phyloP scores from a whole-genome alignment of 1,140 invertebrate species.

The Tachypleus tridentatus region DNA sequence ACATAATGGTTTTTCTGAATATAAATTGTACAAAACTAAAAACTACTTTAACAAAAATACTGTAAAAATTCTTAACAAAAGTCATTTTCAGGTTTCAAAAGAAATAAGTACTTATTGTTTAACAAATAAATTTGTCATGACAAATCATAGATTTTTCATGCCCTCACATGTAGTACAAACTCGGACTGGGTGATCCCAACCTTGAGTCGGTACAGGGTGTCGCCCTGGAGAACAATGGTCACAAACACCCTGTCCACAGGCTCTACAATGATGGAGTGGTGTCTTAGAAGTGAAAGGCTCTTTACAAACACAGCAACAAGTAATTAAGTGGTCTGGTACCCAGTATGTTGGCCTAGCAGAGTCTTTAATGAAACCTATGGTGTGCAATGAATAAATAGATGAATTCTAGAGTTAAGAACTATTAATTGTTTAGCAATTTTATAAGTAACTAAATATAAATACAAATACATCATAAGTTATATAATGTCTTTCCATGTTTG shows the following conservation, averaged over 20 bases:
- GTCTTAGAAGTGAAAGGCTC: constrained; percentile 42
- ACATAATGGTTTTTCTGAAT: no score
- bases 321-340: constrained; percentile 58
- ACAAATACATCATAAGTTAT: no score
- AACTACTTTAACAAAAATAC: no score
- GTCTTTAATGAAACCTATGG: constrained; percentile 57
- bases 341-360: constrained; percentile 64
- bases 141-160: no score
- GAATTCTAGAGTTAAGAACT: neutral
- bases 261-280: constrained; percentile 58
- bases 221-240: constrained; percentile 33
- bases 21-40: no score
- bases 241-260: constrained; percentile 41
- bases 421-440: constrained; percentile 5
- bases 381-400: constrained; percentile 13
- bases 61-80: no score
- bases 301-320: constrained; percentile 51
- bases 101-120: no score
- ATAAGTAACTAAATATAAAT: no score
- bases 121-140: no score
- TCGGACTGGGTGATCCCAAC: constrained; percentile 39
- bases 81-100: no score
- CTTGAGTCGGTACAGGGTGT: constrained; percentile 34
- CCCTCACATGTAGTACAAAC: constrained; percentile 35
- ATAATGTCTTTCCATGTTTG: no score